phyloP scores from a whole-genome alignment of 2,888 invertebrate genomes.

The Orthosia incerta region DNA sequence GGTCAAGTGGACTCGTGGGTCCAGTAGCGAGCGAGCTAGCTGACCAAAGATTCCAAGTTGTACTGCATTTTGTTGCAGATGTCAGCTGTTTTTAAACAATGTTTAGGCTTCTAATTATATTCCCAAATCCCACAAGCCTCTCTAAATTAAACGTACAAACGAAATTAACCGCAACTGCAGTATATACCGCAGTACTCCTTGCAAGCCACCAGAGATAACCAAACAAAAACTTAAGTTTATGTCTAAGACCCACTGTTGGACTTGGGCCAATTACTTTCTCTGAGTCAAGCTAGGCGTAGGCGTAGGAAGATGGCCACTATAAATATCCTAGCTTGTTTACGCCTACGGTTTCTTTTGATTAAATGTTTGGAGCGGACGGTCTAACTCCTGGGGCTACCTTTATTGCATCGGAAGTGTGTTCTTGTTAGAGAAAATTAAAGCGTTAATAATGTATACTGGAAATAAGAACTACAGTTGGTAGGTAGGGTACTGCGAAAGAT shows the following conservation, averaged over 20 bases:
- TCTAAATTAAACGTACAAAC: not conserved
- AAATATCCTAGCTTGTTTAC: constrained; percentile 48
- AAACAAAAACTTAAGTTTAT: constrained; percentile 52
- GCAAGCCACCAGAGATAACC: constrained; percentile 27
- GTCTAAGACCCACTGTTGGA: constrained; percentile 47
- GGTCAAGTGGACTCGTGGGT: too few species aligned
- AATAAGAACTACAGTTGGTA: too few species aligned
- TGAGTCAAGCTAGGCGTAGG: constrained; percentile 27
- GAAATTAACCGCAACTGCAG: constrained; percentile 17
- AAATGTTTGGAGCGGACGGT: constrained; percentile 32
- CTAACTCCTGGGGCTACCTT: constrained; percentile 22
- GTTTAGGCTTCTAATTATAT: not conserved
- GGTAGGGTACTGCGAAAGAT: not conserved
- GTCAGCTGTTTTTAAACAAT: too few species aligned
- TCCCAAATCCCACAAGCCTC: not conserved
- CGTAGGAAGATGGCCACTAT: constrained; percentile 44
- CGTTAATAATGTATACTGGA: constrained; percentile 20
- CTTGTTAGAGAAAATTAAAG: constrained; percentile 31
- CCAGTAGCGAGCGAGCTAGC: too few species aligned
- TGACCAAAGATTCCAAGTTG: too few species aligned
- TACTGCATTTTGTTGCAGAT: too few species aligned
- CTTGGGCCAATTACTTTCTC: constrained; percentile 56
- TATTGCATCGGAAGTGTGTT: constrained; percentile 30
- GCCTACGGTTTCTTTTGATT: constrained; percentile 37
- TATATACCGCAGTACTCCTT: constrained; percentile 3